Conservation (phyloP, 2,888 invertebrate species). For the Lasioglossum malachurum region DNA sequence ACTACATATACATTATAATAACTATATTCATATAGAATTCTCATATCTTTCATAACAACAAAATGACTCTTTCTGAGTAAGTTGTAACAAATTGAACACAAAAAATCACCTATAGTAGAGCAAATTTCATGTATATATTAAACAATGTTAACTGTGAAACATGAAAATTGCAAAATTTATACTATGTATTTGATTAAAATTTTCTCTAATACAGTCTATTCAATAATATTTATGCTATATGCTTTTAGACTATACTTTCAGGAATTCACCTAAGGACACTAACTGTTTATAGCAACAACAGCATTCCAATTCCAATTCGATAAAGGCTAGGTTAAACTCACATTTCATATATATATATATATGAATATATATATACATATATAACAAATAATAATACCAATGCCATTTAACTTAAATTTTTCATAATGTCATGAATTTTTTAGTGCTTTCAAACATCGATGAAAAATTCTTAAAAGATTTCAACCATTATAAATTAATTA, state of each 20-base stretch:
- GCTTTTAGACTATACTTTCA: slow-evolving; percentile 35
- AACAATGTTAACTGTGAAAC: slow-evolving; percentile 61
- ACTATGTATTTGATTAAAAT: slow-evolving; percentile 63
- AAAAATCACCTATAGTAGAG: slow-evolving; percentile 63
- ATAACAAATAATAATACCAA: slow-evolving; percentile 46
- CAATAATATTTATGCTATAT: slow-evolving; percentile 44
- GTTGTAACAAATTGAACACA: slow-evolving; percentile 73
- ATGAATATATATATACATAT: slow-evolving; percentile 15
- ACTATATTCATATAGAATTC: slow-evolving; percentile 72
- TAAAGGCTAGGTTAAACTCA: slow-evolving; percentile 27
- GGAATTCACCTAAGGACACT: slow-evolving; percentile 49
- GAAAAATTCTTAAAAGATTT: slow-evolving; percentile 35
- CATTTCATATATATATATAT: slow-evolving; percentile 16
- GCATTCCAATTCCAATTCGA: slow-evolving; percentile 39
- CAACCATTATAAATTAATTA: slow-evolving; percentile 40
- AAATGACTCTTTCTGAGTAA: slow-evolving; percentile 66
- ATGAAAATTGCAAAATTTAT: slow-evolving; percentile 62
- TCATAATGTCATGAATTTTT: slow-evolving; percentile 41
- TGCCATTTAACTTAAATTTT: slow-evolving; percentile 41
- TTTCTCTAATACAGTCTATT: slow-evolving; percentile 52
- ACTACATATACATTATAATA: slow-evolving; percentile 64
- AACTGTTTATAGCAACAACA: slow-evolving; percentile 36
- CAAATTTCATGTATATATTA: slow-evolving; percentile 61
- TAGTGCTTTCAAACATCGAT: slow-evolving; percentile 24
- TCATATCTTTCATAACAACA: slow-evolving; percentile 68